A percentile compares a stretch with the other conserved stretches of the same genome.
These are phyloP conservation scores for Macrosiphum euphorbiae DNA, from an alignment of 2,888 invertebrate genomes.

Conservation along the genomic window DNA sequence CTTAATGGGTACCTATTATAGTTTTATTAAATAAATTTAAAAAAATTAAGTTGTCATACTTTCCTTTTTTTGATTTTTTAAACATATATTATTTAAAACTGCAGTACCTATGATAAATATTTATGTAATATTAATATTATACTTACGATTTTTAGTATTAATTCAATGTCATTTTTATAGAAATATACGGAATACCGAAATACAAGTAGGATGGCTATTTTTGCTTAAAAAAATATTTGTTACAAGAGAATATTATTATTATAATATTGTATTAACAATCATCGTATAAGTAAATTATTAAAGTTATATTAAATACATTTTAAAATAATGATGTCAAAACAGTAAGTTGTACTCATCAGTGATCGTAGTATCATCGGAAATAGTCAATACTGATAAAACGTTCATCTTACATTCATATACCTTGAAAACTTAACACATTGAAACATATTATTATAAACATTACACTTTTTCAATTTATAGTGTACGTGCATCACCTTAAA, in stretches of 20 bases:
- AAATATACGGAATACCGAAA: not conserved
- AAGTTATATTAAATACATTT: not conserved
- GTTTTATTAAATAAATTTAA: constrained; percentile 2
- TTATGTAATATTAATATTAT: not conserved
- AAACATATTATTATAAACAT: constrained; percentile 8
- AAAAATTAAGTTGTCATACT: constrained; percentile 21
- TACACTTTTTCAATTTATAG: not conserved
- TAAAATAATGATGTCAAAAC: not conserved
- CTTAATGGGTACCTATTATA: not conserved
- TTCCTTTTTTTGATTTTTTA: constrained; percentile 15
- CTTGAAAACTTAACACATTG: not conserved
- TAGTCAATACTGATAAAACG: not conserved
- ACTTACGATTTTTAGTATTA: not conserved
- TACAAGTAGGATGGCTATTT: not conserved
- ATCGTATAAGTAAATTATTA: not conserved
- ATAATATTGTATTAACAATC: not conserved
- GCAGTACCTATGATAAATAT: not conserved
- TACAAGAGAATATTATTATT: not conserved
- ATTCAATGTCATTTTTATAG: not conserved
- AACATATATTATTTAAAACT: constrained; percentile 27
- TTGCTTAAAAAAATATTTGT: not conserved
- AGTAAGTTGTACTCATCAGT: not conserved
- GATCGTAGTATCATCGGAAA: not conserved
- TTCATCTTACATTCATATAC: not conserved
- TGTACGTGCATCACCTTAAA: not conserved